Percentiles rank a stretch among this genome's conserved stretches.
Conservation (phyloP, 1,140 invertebrate genomes). For the Stegodyphus mimosarum region DNA sequence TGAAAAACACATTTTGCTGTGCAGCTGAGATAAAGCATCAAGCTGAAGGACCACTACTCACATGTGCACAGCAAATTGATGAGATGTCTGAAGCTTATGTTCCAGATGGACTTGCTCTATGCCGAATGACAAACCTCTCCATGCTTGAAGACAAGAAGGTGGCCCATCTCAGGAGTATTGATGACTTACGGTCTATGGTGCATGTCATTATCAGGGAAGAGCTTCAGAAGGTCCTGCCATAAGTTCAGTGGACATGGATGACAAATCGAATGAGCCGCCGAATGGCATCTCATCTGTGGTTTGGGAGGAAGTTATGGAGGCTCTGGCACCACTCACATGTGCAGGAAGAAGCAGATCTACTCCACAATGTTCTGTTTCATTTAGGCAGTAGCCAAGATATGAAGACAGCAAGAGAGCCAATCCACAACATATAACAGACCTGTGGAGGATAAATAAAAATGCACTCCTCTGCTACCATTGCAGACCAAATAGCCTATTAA, state of each 20-base stretch:
- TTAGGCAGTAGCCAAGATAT: too few species aligned
- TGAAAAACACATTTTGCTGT: not conserved
- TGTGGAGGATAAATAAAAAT: too few species aligned
- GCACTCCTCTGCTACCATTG: too few species aligned
- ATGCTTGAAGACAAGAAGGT: not conserved
- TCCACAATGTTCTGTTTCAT: too few species aligned
- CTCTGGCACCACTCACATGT: too few species aligned
- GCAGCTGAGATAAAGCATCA: not conserved
- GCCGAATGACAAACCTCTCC: not conserved
- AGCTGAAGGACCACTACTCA: not conserved
- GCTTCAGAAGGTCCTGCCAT: not conserved
- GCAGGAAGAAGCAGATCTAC: too few species aligned
- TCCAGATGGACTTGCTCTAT: conserved; percentile 1
- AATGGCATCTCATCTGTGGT: not conserved
- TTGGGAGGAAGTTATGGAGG: too few species aligned
- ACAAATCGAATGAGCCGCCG: not conserved
- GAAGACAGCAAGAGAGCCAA: too few species aligned
- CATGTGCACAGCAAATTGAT: not conserved
- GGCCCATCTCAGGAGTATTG: not conserved
- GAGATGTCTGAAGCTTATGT: not conserved
- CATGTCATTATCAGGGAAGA: not conserved
- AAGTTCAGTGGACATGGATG: not conserved
- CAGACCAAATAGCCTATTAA: too few species aligned
- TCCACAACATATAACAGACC: too few species aligned
- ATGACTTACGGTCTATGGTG: not conserved